Base-by-base conservation (phyloP, 2,888 invertebrate species). In the Tanaodytes sp. region DNA sequence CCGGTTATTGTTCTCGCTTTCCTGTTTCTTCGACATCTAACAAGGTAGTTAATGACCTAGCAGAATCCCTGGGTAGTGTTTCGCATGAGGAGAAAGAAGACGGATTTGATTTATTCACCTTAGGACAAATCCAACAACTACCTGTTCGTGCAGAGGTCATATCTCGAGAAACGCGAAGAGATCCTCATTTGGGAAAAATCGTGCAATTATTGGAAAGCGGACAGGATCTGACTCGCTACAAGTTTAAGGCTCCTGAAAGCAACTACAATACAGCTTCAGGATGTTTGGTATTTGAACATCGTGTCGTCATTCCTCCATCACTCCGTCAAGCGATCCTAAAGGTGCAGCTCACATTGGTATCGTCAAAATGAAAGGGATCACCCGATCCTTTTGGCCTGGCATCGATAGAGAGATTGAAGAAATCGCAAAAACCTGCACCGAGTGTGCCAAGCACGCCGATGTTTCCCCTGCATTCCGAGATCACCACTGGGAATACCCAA, bases 321-420 rank as follows among this genome's bases (percentile, higher is more conserved):
- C 20, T 54, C 4, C 16, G 33, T 20, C 5, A 19, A 31, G 12
- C 42, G 8, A n/a, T 37, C 37, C 39, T 30, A 4, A 40, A 9
- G 40, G 40, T 40, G 11, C 30, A 19, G 52, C 40, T 43, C 55
- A 64, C 43, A 49, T 52, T 27, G 52, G 52, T 1, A 52, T 52
- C 12, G 42, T 66, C 9, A 66, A 66, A 15, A 45, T 45, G 45
- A 45, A 45, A 16, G 45, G 30, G 4, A 30, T 45, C 2, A 30
- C 45, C n/a, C 27, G 54, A 49, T 61, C 61, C 8, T 66, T 36
- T 39, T 65, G 64, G 55, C 55, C 62, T 9, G 57, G 45, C 1
- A 67, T 67, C 15, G 61, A 67, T 33, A 15, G 16, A 9, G 51
- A 67, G 30, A 62, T 67, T 31, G 67, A 62, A 36, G 18, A 9